phyloP scores from a whole-genome alignment of 2,113 vertebrate species.

The Haemorhous mexicanus region DNA sequence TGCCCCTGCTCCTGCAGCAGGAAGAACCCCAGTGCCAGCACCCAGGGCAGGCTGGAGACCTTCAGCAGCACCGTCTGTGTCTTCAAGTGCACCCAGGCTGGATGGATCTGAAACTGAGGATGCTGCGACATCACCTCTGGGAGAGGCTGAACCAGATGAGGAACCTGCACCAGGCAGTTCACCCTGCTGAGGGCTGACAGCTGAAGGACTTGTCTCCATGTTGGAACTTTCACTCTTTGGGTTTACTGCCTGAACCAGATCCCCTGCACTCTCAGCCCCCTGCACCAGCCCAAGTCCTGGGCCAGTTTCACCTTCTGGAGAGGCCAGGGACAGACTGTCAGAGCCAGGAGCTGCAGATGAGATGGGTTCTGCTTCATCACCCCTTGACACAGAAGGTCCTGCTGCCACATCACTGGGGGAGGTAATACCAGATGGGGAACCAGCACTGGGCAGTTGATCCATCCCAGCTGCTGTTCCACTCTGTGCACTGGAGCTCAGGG shows the following conservation, averaged over 20 bases:
- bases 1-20: not conserved
- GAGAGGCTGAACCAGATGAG: not conserved
- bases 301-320: not conserved
- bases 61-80: not conserved
- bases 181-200: not conserved
- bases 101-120: not conserved
- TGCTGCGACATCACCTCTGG: not conserved
- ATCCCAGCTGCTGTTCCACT: not conserved
- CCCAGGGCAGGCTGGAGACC: not conserved
- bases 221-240: not conserved
- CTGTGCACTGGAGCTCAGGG: not conserved
- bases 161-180: not conserved
- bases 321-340: not conserved
- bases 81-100: not conserved
- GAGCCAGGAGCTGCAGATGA: not conserved
- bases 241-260: not conserved
- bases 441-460: not conserved
- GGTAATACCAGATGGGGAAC: not conserved
- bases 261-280: not conserved
- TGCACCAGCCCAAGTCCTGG: not conserved
- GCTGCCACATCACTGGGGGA: not conserved
- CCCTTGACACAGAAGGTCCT: not conserved
- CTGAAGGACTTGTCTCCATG: not conserved
- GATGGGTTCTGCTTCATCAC: not conserved
- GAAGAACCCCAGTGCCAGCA: not conserved